phyloP scores from a whole-genome alignment of 2,888 invertebrate species.

The Willowsia nigromaculata region DNA sequence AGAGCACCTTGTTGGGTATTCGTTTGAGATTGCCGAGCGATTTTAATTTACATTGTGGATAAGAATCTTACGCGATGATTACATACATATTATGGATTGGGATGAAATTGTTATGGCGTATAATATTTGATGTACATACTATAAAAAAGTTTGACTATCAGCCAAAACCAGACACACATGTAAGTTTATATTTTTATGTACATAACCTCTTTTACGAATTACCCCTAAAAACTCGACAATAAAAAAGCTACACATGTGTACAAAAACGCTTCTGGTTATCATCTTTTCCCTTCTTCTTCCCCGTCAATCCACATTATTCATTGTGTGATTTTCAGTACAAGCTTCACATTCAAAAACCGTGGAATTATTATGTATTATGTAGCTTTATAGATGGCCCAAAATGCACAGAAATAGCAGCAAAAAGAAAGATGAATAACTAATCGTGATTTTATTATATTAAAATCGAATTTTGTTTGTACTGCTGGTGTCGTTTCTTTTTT shows the following conservation, averaged over 20 bases:
- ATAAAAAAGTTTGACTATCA: conserved; percentile 36
- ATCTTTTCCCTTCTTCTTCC: not conserved
- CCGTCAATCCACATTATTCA: conserved; percentile 36
- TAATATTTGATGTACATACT: not conserved
- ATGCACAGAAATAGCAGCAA: too few species aligned
- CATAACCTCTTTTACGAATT: conserved; percentile 62
- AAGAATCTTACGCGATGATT: too few species aligned
- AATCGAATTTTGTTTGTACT: not conserved
- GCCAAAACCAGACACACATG: conserved; percentile 31
- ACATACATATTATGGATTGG: too few species aligned
- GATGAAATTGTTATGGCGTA: not conserved
- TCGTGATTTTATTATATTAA: not conserved
- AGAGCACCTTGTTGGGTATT: too few species aligned
- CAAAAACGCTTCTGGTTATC: not conserved
- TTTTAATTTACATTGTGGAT: too few species aligned
- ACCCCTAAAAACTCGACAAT: conserved; percentile 8
- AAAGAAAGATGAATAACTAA: not conserved
- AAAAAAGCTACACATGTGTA: conserved; percentile 18
- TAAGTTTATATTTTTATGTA: conserved; percentile 49
- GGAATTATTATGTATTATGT: too few species aligned
- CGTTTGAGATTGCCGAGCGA: too few species aligned
- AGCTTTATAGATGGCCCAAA: too few species aligned
- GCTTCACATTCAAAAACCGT: too few species aligned
- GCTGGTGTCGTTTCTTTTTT: conserved; percentile 34
- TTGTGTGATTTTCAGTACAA: not conserved